phyloP scores from a whole-genome alignment of 2,888 invertebrate genomes.

The Leucophora obtusa region DNA sequence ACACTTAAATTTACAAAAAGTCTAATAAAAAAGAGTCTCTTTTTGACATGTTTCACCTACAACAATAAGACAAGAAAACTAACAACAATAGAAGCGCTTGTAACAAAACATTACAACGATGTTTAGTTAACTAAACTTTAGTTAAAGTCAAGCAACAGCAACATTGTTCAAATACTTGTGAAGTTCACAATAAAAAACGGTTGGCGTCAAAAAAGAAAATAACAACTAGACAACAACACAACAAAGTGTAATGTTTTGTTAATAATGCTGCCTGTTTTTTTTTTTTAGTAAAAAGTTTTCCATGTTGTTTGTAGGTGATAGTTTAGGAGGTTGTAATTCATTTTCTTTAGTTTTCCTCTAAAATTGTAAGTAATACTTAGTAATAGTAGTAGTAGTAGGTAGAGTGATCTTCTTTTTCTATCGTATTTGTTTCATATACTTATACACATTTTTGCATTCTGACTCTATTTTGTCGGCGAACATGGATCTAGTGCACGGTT shows the following conservation, averaged over 20 bases:
- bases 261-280: constrained; percentile 4
- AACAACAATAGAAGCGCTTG: constrained; percentile 34
- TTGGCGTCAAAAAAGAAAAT: constrained; percentile 42
- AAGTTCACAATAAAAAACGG: constrained; percentile 9
- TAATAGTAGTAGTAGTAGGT: neutral
- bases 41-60: constrained; percentile 54
- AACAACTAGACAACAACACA: neutral
- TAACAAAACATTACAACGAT: constrained; percentile 7
- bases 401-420: constrained; percentile 36
- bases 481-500: constrained; percentile 80
- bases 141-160: constrained; percentile 24
- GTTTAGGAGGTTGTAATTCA: neutral
- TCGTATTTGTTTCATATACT: too few species aligned
- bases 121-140: constrained; percentile 4
- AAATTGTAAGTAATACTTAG: constrained; percentile 1
- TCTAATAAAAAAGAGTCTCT: constrained; percentile 13
- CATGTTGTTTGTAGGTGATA: constrained; percentile 27
- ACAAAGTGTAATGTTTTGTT: constrained; percentile 15
- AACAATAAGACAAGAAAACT: constrained; percentile 38
- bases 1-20: constrained; percentile 24
- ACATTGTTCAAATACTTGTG: neutral
- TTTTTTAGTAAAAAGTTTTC: neutral
- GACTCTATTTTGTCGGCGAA: constrained; percentile 80
- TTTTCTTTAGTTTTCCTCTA: constrained; percentile 18
- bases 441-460: constrained; percentile 64